These are phyloP conservation scores for Lasioglossum pauxillum DNA, from an alignment of 2,888 invertebrate genomes.

Conservation along the genomic window DNA sequence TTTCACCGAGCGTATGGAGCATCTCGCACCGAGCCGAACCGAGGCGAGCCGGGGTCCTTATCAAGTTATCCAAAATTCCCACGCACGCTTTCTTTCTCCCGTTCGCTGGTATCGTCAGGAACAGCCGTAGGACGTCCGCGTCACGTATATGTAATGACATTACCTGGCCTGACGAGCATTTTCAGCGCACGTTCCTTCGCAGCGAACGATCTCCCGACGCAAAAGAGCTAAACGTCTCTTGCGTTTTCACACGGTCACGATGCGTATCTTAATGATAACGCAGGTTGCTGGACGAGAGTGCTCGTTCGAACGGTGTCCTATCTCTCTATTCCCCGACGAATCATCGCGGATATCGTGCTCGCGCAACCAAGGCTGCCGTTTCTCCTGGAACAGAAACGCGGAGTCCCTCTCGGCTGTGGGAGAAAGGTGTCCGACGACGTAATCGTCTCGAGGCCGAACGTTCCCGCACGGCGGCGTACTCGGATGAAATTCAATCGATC, in stretches of 20 bases:
- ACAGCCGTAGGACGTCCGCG: slow-evolving; percentile 47
- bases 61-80: slow-evolving; percentile 73
- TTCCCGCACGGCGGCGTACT: not conserved
- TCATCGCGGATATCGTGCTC: not conserved
- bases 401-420: not conserved
- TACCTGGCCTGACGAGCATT: slow-evolving; percentile 59
- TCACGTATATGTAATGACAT: slow-evolving; percentile 71
- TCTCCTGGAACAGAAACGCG: not conserved
- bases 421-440: slow-evolving; percentile 6
- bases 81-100: slow-evolving; percentile 48
- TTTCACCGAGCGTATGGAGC: slow-evolving; percentile 37
- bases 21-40: slow-evolving; percentile 43
- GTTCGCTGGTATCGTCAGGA: slow-evolving; percentile 29
- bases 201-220: slow-evolving; percentile 53
- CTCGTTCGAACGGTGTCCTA: slow-evolving; percentile 8
- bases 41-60: slow-evolving; percentile 57
- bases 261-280: slow-evolving; percentile 68
- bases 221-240: slow-evolving; percentile 25
- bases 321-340: not conserved
- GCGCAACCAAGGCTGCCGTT: not conserved
- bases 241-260: slow-evolving; percentile 73
- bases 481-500: slow-evolving; percentile 12
- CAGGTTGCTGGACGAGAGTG: slow-evolving; percentile 7
- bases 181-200: slow-evolving; percentile 67
- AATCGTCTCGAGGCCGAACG: slow-evolving; percentile 1